Conservation (phyloP, 2,888 invertebrate species). For the Leucania comma region DNA sequence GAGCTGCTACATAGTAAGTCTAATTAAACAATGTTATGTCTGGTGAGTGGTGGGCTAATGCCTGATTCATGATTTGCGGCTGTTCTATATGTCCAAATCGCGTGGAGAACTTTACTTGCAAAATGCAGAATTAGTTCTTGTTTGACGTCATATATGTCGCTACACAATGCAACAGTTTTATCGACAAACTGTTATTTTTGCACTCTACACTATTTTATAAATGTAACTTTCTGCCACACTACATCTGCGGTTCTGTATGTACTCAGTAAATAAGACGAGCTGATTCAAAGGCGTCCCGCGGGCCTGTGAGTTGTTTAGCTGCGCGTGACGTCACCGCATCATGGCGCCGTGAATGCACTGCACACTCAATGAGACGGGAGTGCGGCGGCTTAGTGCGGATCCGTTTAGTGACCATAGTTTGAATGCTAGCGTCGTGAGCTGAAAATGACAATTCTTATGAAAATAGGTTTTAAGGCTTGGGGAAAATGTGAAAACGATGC, state of each 20-base stretch:
- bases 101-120: no score
- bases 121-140: no score
- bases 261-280: slow-evolving; percentile 42
- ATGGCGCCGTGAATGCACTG: slow-evolving; percentile 39
- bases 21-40: no score
- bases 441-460: neutral
- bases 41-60: no score
- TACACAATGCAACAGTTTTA: neutral
- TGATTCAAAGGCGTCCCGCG: slow-evolving; percentile 49
- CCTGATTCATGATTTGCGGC: no score
- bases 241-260: slow-evolving; percentile 1
- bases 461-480: neutral
- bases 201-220: neutral
- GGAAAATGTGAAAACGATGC: neutral
- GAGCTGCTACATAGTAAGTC: no score
- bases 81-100: no score
- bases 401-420: neutral
- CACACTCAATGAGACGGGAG: slow-evolving; percentile 19
- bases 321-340: slow-evolving; percentile 41
- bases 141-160: no score
- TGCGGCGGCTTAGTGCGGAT: neutral
- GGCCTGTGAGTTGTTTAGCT: slow-evolving; percentile 35
- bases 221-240: neutral
- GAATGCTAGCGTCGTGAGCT: neutral
- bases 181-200: neutral